phyloP scores from a whole-genome alignment of 2,797 vertebrate genomes.

The Octomys mimax region DNA sequence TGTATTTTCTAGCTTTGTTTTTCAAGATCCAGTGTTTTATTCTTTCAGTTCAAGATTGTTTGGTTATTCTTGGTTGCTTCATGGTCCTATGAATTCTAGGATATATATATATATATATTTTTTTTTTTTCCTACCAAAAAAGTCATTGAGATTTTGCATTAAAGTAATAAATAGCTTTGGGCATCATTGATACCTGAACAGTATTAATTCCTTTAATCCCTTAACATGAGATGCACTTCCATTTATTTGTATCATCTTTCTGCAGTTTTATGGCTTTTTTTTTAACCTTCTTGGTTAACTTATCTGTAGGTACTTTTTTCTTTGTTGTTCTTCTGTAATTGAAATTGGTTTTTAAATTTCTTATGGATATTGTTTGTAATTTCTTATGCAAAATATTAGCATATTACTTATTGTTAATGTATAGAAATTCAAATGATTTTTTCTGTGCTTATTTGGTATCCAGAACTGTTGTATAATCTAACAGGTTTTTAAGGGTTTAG shows the following conservation, averaged over 20 bases:
- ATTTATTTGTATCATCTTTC: background rate
- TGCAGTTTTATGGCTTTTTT: background rate
- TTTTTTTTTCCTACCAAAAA: background rate
- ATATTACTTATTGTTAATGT: background rate
- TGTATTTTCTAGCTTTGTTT: background rate
- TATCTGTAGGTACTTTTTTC: background rate
- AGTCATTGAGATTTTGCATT: background rate
- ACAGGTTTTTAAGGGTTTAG: background rate
- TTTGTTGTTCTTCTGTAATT: background rate
- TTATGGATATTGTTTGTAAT: background rate
- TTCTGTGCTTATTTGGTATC: background rate
- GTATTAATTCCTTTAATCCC: background rate
- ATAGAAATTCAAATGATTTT: background rate
- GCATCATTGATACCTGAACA: background rate
- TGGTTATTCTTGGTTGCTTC: background rate
- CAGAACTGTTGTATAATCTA: background rate
- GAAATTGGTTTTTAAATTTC: background rate
- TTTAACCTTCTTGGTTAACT: background rate
- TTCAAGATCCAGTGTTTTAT: background rate
- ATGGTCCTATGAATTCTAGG: background rate
- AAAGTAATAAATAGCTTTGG: background rate
- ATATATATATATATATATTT: too few relatives aligned
- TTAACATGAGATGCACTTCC: background rate
- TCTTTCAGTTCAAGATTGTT: background rate
- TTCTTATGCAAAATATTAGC: background rate